Base-by-base conservation (phyloP, 2,113 vertebrate species). In the Collichthys lucidus region DNA sequence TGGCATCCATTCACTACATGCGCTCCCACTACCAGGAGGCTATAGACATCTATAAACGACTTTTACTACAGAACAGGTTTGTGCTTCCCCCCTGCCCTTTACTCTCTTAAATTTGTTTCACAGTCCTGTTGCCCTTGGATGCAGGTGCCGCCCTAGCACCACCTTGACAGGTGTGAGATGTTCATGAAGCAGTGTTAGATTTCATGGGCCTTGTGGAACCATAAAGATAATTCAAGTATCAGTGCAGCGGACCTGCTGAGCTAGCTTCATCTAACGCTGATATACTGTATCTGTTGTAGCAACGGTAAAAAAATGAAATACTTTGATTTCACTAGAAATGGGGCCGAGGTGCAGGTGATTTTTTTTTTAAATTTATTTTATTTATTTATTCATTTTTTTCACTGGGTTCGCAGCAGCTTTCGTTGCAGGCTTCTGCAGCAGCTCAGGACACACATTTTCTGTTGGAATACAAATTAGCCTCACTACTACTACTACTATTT, bases 1-100 rank as follows among this genome's bases (percentile, higher is more conserved):
- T 99, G 90, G 98, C 98, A 15, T 99, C 98, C 26, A 98, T 99
- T 79, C 98, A 99, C 87, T 99, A 99, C 85, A 98, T 99, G 98
- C 95, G 98, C 14, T 98, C 97, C 19, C 98, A 99, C 90, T 99
- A 99, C 91, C 97, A 99, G 88, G 98, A 99, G 91, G 98, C 98
- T 11, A 99, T 99, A 75, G 97, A 99, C 80, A 98, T 99, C 93
- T 99, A 99, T 90, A 99, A 97, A 87, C 96, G 97, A 59, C 98
- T 99, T 77, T 92, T 99, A 17, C 94, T 98, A 56, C 96, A 97
- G 78, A 97, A 99, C 93, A 96, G 97, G 98, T 98, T 61, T 40
- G 84, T 66, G 72, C 26, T 19, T 29, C 26, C 35, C 11, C 15
- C 9, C 26, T 16, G 31, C 42, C 22, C 49, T 52, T 63, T 53